Evolutionary conservation across 2,797 vertebrate genomes (phyloP), one percentile per base, ranked within the genome.

Genomic region (Sebastolobus alascanus): DNA sequence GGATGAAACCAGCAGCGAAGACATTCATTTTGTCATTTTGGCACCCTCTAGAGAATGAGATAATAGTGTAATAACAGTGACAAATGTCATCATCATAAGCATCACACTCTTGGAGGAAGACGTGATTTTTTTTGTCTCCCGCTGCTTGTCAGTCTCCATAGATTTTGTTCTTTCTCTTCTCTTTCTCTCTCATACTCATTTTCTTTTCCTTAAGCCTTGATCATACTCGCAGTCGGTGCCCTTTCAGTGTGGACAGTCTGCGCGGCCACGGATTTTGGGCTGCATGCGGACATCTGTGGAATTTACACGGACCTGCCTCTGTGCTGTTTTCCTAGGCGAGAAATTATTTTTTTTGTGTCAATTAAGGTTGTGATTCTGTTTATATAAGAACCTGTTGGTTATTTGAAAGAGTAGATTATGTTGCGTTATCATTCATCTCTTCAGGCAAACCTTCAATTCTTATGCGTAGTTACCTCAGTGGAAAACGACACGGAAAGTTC

Each of bases 61-160:
- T 73, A 67, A 59, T 66, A 1, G 18, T 65, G 35, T 29, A 25
- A 75, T 67, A 75, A 64, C 37, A 43, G 37, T 70, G 31, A 63
- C 9, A 73, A 65, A 54, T 8, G 10, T 12, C 63, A 74, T 74
- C 33, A 35, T 59, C 35, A 38, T 67, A 38, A 69, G 56, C 3
- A 73, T 72, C 10, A 54, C 29, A 16, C 37, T 52, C 40, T 46
- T n/a, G 4, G 54, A 63, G 35, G 27, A 61, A 50, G 31, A 75
- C 55, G 38, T 14, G 20, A 66, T 61, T 56, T 40, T 14, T 35
- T 73, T 63, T 75, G 4, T 58, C 40, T 55, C 31, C 18, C 18
- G 4, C 43, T 27, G 6, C 14, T 61, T 61, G 60, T 46, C 16
- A 56, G 6, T n/a, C 27, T 37, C 16, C 14, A 18, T 50, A 27